Evolutionary conservation across 1,140 invertebrate genomes (phyloP), one percentile per base, ranked within the genome.

Genomic region (Rhopalosiphum padi): DNA sequence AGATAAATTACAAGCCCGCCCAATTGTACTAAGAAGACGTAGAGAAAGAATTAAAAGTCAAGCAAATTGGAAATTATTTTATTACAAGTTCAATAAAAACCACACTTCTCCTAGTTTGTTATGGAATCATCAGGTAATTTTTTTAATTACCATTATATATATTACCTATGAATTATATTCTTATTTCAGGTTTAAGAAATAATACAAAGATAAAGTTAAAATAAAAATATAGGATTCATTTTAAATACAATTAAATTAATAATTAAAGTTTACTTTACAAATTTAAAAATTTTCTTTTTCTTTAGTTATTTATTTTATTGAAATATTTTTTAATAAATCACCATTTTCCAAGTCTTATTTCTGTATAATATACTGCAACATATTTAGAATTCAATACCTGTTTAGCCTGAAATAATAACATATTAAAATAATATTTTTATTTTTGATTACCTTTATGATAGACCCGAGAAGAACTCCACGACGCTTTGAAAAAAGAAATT

Each of bases 91-190:
- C 95, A 97, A 97, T 95, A 97, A 97, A 95, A 99, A 99, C 96
- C 99, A 99, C 95, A 97, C 98, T 51, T 96, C 99, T 95, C 98
- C 99, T 11, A 99, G 99, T 96, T 96, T 99, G 18, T 99, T 99
- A 94, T 99, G 99, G 99, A 99, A 99, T 96, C 98, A 99, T 95
- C 99, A 99, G 95, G 98, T 98, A 95, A 18, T 94, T 90, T 88
- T 93, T 90, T 68, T 21, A 90, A n/a, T 60, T 68, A 68, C 37
- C 53, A 53, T 23, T 68, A 8, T 60, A 37, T 35, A 21, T 25
- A 90, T 30, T 89, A 37, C 23, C 23, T 90, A 46, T 53, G 41
- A 89, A 21, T 86, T 85, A 23, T 89, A 41, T 23, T 83, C 15
- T 68, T 2, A 41, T 55, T 55, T 48, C 21, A 23, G 30, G 77